Evolutionary conservation across 2,113 vertebrate genomes (phyloP), one percentile per base, ranked within the genome.

Genomic region (Tetraodon nigroviridis): DNA sequence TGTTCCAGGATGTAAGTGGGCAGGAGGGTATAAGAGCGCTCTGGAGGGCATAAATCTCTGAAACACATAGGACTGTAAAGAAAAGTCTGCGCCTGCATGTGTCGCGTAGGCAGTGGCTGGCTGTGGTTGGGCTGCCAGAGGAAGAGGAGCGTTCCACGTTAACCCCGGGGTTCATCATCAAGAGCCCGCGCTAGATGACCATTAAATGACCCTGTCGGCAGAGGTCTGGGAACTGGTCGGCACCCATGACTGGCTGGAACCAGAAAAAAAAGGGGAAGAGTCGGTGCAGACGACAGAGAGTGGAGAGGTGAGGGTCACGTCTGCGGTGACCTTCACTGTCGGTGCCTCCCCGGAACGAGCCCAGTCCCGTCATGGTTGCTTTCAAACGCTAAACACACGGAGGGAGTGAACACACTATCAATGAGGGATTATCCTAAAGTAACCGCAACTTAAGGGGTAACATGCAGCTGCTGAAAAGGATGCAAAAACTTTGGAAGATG

Each of bases 71-170:
- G 11, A 60, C 14, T 37, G 11, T 3, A 40, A 29, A 61, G 53
- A 18, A 3, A n/a, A 40, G 18, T 48, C 2, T 21, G 19, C 17
- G 49, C 41, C 10, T 44, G 42, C 16, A 17, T 13, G 42, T 44
- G 42, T 16, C 24, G 22, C 22, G 22, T 27, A 6, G 5, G 5
- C 22, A 24, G 42, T 5, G 15, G 11, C 15, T 46, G 44, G 15
- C 15, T 17, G 61, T 58, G 71, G 60, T 15, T 48, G 32, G 65
- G 13, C 48, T 22, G 13, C 17, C 27, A 56, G 11, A n/a, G 61
- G 78, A 86, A 76, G 71, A 73, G 75, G 56, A 57, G 73, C 17
- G 82, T 84, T 87, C 82, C 73, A 16, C 51, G 5, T 86, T 87
- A 86, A 87, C 79, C 85, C 62, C 8, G 0, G 18, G 52, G 71